Conservation (phyloP, 2,888 invertebrate species). For the Branchipolynoe longqiensis region DNA sequence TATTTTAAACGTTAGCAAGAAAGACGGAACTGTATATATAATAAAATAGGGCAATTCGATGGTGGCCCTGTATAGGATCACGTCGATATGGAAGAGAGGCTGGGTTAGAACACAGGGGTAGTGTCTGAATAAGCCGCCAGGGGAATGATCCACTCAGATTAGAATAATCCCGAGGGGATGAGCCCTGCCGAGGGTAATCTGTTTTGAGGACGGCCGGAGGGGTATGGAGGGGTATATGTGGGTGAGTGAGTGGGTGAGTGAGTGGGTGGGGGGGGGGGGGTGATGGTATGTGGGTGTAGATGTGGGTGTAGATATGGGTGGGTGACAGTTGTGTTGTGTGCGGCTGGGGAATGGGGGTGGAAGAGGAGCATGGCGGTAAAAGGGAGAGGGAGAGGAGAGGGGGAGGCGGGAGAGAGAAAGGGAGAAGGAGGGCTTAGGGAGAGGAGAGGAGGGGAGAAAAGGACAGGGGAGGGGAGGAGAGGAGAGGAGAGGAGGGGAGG, state of each 20-base stretch:
- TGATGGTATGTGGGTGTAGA: too few species aligned
- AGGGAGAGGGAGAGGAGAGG: too few species aligned
- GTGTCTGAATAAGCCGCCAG: too few species aligned
- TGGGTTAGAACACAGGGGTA: too few species aligned
- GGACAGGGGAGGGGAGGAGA: background rate
- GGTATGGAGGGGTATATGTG: background rate
- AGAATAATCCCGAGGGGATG: conserved; percentile 1
- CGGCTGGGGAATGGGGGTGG: background rate
- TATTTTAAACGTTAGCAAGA: too few species aligned
- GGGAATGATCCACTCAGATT: conserved; percentile 1
- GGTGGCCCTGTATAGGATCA: too few species aligned
- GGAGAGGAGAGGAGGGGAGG: background rate
- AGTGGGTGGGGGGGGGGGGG: background rate
- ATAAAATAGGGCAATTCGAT: too few species aligned
- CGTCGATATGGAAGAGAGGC: too few species aligned
- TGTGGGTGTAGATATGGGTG: too few species aligned
- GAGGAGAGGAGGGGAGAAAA: background rate
- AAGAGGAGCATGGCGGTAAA: background rate
- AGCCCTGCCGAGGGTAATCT: conserved; percentile 6
- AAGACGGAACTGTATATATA: too few species aligned
- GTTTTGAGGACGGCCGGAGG: background rate
- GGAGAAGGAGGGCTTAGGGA: background rate
- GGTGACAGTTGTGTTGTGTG: too few species aligned
- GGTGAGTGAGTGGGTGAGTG: background rate
- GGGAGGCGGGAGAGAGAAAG: background rate